These are phyloP conservation scores for Carposina sasakii DNA, from an alignment of 1,140 invertebrate species.

Conservation along the genomic window DNA sequence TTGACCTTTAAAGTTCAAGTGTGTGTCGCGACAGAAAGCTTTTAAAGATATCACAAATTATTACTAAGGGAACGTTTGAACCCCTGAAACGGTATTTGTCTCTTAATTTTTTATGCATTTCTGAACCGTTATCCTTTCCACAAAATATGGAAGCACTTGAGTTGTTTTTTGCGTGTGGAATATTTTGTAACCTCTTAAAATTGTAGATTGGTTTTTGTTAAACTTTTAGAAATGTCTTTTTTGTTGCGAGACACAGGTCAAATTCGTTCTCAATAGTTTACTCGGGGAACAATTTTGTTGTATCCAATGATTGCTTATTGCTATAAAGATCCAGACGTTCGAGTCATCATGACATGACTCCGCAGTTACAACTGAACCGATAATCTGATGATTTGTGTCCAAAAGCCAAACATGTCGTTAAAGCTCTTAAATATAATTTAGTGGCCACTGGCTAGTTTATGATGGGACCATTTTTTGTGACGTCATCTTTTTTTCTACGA, in stretches of 20 bases:
- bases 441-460: constrained; percentile 26
- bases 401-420: constrained; percentile 29
- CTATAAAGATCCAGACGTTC: no score
- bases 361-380: constrained; percentile 16
- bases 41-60: constrained; percentile 64
- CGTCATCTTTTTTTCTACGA: no score
- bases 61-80: constrained; percentile 55
- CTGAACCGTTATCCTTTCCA: constrained; percentile 33
- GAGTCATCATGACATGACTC: constrained; percentile 24
- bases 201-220: no score
- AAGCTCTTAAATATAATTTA: constrained; percentile 35
- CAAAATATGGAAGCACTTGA: constrained; percentile 42
- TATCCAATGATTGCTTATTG: no score
- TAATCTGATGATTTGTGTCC: constrained; percentile 20
- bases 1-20: constrained; percentile 40
- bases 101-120: constrained; percentile 20
- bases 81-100: constrained; percentile 33
- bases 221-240: no score
- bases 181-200: no score
- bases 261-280: no score
- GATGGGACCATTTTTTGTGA: no score
- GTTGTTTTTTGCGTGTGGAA: constrained; percentile 7
- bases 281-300: no score
- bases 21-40: constrained; percentile 54
- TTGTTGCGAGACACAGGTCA: no score